Conservation (phyloP, 2,888 invertebrate genomes). For the Drosophila limbata region DNA sequence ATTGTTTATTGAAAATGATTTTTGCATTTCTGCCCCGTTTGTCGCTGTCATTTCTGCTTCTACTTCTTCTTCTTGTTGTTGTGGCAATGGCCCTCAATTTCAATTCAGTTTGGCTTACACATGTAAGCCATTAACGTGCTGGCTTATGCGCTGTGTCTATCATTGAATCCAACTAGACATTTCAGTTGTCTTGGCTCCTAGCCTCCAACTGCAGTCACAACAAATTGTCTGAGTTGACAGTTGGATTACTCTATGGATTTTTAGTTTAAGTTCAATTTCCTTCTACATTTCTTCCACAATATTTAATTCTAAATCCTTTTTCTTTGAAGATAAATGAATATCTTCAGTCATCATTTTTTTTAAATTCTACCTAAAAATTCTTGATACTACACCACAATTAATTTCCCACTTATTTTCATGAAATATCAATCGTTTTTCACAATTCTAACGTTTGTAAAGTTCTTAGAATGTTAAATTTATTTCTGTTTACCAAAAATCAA, state of each 20-base stretch:
- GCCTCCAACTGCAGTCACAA: background rate
- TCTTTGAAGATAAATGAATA: background rate
- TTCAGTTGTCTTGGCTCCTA: conserved; percentile 4
- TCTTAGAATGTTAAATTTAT: background rate
- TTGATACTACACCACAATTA: no score
- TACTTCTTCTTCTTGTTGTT: background rate
- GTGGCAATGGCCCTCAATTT: conserved; percentile 41
- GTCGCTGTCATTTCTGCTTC: background rate
- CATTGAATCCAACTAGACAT: conserved; percentile 17
- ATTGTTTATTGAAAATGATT: conserved; percentile 40
- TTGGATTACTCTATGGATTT: conserved; percentile 3
- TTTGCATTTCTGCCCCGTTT: conserved; percentile 23
- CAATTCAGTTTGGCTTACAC: conserved; percentile 20
- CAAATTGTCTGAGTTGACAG: conserved; percentile 6
- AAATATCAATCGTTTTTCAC: no score
- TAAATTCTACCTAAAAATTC: no score
- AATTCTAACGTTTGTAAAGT: background rate
- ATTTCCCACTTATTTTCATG: no score
- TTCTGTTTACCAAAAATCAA: background rate
- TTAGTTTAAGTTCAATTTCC: no score
- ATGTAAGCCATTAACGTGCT: conserved; percentile 27
- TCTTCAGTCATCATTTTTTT: no score
- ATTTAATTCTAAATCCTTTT: background rate
- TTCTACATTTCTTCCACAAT: no score
- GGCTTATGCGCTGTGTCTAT: conserved; percentile 11